A percentile compares a stretch with the other conserved stretches of the same genome.
phyloP scores from a whole-genome alignment of 2,797 vertebrate genomes.

The Lacerta bilineata region DNA sequence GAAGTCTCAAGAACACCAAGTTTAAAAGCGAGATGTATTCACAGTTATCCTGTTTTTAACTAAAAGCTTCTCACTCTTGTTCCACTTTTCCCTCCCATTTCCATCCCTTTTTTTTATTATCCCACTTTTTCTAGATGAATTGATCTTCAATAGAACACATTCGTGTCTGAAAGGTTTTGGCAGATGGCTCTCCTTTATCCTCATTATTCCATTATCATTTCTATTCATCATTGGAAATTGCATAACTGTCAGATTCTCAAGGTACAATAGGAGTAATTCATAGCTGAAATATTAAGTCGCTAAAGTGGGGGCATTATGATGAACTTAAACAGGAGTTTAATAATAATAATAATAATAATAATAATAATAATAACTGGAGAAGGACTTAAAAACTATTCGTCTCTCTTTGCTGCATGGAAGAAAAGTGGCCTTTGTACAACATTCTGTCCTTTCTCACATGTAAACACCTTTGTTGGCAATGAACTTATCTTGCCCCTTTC shows the following conservation, averaged over 20 bases:
- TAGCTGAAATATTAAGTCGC: slow-evolving; percentile 38
- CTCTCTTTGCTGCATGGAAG: neutral
- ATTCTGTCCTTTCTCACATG: neutral
- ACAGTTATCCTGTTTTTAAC: slow-evolving; percentile 19
- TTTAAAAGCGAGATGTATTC: neutral
- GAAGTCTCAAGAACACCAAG: neutral
- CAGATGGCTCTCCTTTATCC: slow-evolving; percentile 38
- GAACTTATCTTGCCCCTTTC: neutral
- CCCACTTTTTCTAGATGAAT: slow-evolving; percentile 17
- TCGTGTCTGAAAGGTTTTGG: slow-evolving; percentile 44
- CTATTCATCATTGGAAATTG: slow-evolving; percentile 38
- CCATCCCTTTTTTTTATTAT: neutral
- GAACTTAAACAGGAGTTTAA: neutral
- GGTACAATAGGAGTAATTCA: slow-evolving; percentile 37
- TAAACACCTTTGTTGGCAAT: neutral
- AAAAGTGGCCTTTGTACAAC: neutral
- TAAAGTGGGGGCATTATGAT: neutral
- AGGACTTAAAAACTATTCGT: slow-evolving; percentile 5
- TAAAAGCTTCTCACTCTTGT: neutral
- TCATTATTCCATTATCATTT: slow-evolving; percentile 41
- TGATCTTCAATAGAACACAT: slow-evolving; percentile 26
- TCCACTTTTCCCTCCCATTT: slow-evolving; percentile 14
- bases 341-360: neutral
- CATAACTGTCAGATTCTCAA: slow-evolving; percentile 30
- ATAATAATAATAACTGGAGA: slow-evolving; percentile 5